A percentile compares a stretch with the other conserved stretches of the same genome.
These are phyloP conservation scores for Bimastos eiseni DNA, from an alignment of 2,888 invertebrate species.

Conservation along the genomic window DNA sequence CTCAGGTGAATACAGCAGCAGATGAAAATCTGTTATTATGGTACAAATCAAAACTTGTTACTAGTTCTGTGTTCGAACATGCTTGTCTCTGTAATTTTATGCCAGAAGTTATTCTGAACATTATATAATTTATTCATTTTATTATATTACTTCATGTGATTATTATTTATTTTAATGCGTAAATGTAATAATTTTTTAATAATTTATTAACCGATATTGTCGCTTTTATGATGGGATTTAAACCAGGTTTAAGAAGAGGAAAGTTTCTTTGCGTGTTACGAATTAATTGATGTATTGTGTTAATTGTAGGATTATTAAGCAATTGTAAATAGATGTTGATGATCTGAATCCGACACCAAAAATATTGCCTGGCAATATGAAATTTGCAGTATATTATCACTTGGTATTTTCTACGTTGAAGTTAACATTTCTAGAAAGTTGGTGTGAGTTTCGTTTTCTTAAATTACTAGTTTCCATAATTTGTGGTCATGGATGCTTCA, in stretches of 20 bases:
- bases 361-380: neutral
- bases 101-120: neutral
- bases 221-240: neutral
- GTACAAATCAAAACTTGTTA: neutral
- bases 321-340: constrained; percentile 21
- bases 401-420: neutral
- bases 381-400: neutral
- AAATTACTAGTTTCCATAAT: neutral
- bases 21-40: neutral
- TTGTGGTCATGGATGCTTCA: constrained; percentile 8
- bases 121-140: neutral
- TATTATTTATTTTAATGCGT: neutral
- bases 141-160: too few relatives aligned
- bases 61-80: neutral
- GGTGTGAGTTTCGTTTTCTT: neutral
- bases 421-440: neutral
- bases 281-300: neutral
- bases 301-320: neutral
- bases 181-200: neutral
- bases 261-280: neutral
- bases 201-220: neutral
- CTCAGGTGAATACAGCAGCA: neutral
- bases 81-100: neutral
- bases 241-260: neutral
- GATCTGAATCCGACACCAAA: constrained; percentile 2